phyloP scores from a whole-genome alignment of 2,888 invertebrate genomes.

The Cylindroiulus punctatus region DNA sequence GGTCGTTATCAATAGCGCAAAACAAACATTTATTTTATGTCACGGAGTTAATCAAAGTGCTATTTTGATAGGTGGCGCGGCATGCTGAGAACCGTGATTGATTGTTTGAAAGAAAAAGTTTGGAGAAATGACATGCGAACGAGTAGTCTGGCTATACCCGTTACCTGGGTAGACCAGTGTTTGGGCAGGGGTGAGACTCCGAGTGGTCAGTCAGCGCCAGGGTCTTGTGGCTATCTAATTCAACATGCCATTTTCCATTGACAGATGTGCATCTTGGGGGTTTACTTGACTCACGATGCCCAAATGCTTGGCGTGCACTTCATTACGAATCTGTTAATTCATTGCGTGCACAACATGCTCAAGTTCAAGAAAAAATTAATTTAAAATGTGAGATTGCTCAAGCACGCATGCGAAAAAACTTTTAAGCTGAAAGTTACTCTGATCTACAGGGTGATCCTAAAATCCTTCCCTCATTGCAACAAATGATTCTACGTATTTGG shows the following conservation, averaged over 20 bases:
- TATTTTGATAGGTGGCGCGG: conserved; percentile 55
- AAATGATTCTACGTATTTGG: too few species aligned
- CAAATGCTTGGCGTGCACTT: background rate
- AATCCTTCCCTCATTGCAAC: too few species aligned
- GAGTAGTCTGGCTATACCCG: background rate
- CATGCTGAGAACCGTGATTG: conserved; percentile 54
- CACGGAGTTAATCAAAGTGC: conserved; percentile 56
- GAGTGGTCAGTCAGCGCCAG: background rate
- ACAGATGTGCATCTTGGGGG: conserved; percentile 4
- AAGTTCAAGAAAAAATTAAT: background rate
- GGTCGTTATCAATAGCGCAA: conserved; percentile 51
- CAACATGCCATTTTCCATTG: conserved; percentile 32
- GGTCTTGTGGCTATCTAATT: conserved; percentile 19
- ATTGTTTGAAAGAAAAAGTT: conserved; percentile 28
- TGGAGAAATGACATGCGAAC: background rate
- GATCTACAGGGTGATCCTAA: too few species aligned
- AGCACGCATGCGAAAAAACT: background rate
- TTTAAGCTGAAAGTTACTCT: too few species aligned
- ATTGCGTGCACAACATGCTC: conserved; percentile 3
- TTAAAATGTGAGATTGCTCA: background rate
- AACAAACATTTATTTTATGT: conserved; percentile 54
- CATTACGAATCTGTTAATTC: conserved; percentile 14
- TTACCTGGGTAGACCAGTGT: background rate
- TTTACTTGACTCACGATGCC: background rate
- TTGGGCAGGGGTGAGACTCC: background rate